A percentile compares a stretch with the other conserved stretches of the same genome.
Evolutionary conservation across 1,140 invertebrate species (phyloP).

Genomic region (Nautilus pompilius): DNA sequence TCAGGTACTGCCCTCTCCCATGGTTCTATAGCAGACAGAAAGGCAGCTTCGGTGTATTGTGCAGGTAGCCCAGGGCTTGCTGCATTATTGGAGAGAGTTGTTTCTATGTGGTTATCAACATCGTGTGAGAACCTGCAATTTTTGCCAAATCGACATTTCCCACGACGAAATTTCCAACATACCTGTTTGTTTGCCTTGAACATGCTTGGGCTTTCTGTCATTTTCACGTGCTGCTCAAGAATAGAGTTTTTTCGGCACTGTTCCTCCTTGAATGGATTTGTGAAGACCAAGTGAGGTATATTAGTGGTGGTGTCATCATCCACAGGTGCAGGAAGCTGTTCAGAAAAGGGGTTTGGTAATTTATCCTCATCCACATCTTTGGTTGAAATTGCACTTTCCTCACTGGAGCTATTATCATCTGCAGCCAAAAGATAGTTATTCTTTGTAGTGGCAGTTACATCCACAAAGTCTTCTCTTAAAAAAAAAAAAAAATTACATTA

Average conservation of each 20-base stretch:
- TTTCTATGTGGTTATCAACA: constrained; percentile 61
- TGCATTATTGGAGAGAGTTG: background rate
- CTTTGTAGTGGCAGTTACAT: no score
- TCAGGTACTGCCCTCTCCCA: constrained; percentile 26
- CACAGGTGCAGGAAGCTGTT: constrained; percentile 20
- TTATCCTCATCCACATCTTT: constrained; percentile 11
- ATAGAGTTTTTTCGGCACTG: constrained; percentile 82
- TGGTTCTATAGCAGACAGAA: background rate
- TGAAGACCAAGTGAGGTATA: constrained; percentile 70
- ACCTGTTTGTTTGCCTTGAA: constrained; percentile 80
- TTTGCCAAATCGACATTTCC: constrained; percentile 83
- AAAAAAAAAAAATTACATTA: no score
- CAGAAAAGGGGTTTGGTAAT: constrained; percentile 34
- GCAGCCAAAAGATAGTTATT: no score
- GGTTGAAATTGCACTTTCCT: no score
- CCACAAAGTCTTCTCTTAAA: no score
- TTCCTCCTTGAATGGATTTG: constrained; percentile 85
- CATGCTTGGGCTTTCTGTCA: constrained; percentile 71
- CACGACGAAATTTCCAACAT: constrained; percentile 91
- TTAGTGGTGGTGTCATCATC: background rate
- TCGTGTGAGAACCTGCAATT: constrained; percentile 92
- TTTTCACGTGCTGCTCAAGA: constrained; percentile 90
- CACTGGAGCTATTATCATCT: no score
- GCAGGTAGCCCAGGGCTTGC: background rate
- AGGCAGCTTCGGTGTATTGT: background rate